Evolutionary conservation across 1,140 invertebrate genomes (phyloP), one percentile per base, ranked within the genome.

Genomic region (Stenopsyche tienmushanensis): DNA sequence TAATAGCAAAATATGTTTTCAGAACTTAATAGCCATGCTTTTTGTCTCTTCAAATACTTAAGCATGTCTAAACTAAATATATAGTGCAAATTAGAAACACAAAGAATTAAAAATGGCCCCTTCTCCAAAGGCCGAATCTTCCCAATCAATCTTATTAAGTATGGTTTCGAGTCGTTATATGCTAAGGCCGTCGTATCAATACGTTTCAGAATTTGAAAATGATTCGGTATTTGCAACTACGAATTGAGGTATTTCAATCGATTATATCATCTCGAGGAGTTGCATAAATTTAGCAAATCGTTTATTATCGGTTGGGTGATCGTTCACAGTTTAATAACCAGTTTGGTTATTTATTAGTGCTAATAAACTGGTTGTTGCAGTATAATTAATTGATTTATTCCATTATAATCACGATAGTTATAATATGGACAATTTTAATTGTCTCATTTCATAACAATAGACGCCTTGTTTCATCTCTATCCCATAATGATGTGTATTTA

Each of bases 401-500:
- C 47, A 49, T 15, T 17, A 49, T 18, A 18, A 9, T 3, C 10
- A 20, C 47, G 21, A 57, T 29, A 57, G 15, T 10, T 15, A 57
- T 60, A 47, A 23, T 13, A 60, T 41, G 23, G 44, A 57, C 18
- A 20, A 59, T 18, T 57, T 25, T 63, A 42, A 63, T 63, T 54
- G 50, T 65, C 50, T 59, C 15, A 52, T 59, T 65, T 57, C 47
- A 47, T 53, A 62, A 66, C 65, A 66, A 66, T 66, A 47, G 65
- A 41, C 13, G 39, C 45, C 41, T 34, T 50, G 59, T 59, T 23
- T 1, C 50, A 26, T 53, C 54, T 57, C n/a, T n/a, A 20, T 8
- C 29, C 29, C 24, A 55, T 67, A 59, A 67, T 67, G 47, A 58
- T 13, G 60, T 62, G 59, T 50, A 63, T 63, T 67, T 42, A 34